These are phyloP conservation scores for Trachemys scripta DNA, from an alignment of 2,113 vertebrate genomes.

Conservation along the genomic window DNA sequence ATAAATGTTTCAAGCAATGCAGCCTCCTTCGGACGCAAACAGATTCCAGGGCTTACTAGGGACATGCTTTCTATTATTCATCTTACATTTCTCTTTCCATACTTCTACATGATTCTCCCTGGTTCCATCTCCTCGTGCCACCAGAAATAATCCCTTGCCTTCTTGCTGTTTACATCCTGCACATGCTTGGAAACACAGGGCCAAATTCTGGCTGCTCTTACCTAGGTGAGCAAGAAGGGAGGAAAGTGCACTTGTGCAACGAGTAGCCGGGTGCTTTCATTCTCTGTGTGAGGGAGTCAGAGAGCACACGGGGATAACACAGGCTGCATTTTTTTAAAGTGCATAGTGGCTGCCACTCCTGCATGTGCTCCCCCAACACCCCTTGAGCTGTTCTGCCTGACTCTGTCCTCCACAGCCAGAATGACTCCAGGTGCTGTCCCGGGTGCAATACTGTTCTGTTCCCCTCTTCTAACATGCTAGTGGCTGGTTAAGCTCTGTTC, in stretches of 20 bases:
- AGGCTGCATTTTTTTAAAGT: not conserved
- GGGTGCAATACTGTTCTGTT: not conserved
- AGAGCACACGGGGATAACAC: not conserved
- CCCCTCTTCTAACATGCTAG: not conserved
- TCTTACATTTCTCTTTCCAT: not conserved
- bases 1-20: not conserved
- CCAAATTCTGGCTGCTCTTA: not conserved
- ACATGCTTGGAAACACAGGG: not conserved
- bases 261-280: not conserved
- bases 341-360: not conserved
- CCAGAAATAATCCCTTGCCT: not conserved
- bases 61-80: not conserved
- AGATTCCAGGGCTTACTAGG: not conserved
- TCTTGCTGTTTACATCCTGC: not conserved
- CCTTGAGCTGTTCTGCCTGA: not conserved
- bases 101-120: not conserved
- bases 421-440: not conserved
- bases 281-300: not conserved
- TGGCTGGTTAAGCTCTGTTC: not conserved
- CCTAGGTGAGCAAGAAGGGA: constrained; percentile 3
- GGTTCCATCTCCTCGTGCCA: not conserved
- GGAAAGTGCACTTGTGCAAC: not conserved
- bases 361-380: not conserved
- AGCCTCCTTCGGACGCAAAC: not conserved
- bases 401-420: not conserved